These are phyloP conservation scores for Mesorhabditis belari DNA, from an alignment of 2,888 invertebrate genomes.

Conservation along the genomic window DNA sequence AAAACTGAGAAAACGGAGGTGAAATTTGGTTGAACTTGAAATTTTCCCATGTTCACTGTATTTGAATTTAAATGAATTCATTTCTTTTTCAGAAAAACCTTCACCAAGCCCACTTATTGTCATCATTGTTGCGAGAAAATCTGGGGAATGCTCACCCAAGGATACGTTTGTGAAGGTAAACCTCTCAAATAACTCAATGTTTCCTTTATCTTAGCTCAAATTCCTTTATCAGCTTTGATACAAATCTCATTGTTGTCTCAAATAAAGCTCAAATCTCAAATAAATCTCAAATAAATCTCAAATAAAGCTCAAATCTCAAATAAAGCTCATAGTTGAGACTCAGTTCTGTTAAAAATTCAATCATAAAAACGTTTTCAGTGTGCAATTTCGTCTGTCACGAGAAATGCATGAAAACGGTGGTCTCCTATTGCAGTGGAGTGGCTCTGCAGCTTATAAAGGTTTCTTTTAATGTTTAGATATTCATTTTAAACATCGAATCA, in stretches of 20 bases:
- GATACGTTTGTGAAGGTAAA: conserved; percentile 96
- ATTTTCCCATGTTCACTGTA: no score
- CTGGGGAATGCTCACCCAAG: conserved; percentile 99
- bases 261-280: no score
- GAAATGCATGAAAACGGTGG: conserved; percentile 93
- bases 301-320: no score
- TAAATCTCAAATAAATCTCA: no score
- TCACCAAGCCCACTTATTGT: conserved; percentile 99
- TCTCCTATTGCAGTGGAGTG: conserved; percentile 97
- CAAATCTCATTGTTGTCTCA: no score
- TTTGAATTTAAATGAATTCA: not conserved
- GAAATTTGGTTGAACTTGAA: no score
- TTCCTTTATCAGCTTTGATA: not conserved
- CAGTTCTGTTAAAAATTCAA: not conserved
- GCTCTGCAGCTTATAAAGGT: conserved; percentile 97
- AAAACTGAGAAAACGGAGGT: no score
- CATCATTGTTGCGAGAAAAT: conserved; percentile 99
- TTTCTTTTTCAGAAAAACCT: conserved; percentile 62
- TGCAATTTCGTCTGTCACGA: conserved; percentile 99
- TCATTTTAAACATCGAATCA: not conserved
- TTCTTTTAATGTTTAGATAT: conserved; percentile 30
- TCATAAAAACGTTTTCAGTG: conserved; percentile 67
- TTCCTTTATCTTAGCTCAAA: not conserved
- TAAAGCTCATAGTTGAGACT: no score
- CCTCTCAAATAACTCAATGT: conserved; percentile 1